phyloP scores from a whole-genome alignment of 2,888 invertebrate species.

The Platycheirus rosarum region DNA sequence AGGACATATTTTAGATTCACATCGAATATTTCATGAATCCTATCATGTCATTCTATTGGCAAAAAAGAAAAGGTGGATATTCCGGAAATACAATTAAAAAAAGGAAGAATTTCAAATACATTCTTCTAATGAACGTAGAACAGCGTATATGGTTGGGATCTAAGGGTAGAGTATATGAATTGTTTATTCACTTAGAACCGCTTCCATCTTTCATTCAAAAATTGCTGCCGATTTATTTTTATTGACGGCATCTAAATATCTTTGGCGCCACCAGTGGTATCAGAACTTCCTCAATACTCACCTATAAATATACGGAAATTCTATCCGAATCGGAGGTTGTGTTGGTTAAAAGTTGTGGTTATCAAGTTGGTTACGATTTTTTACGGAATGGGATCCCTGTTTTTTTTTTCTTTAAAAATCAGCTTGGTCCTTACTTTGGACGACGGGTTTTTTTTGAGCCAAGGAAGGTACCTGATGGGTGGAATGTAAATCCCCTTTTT shows the following conservation, averaged over 20 bases:
- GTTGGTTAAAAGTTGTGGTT: constrained; percentile 47
- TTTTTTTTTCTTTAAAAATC: no score
- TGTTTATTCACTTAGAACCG: constrained; percentile 18
- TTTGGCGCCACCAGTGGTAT: constrained; percentile 40
- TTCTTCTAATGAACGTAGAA: no score
- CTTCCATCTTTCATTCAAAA: constrained; percentile 54
- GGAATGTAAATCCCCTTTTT: constrained; percentile 1
- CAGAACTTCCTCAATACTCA: no score
- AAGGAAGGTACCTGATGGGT: constrained; percentile 5
- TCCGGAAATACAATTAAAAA: constrained; percentile 21
- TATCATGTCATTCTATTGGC: constrained; percentile 30
- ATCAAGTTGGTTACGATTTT: constrained; percentile 34
- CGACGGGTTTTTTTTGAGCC: not conserved
- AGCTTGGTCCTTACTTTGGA: no score
- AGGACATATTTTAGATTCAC: constrained; percentile 50
- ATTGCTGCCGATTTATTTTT: constrained; percentile 48
- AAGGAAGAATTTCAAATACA: not conserved
- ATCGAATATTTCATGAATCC: constrained; percentile 49
- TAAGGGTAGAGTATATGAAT: constrained; percentile 15
- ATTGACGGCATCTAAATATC: constrained; percentile 30
- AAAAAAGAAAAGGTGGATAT: not conserved
- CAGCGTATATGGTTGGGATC: no score
- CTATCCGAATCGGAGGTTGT: constrained; percentile 2
- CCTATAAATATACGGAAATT: no score
- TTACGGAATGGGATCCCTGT: no score